Base-by-base conservation (phyloP, 2,888 invertebrate genomes). In the Agrypnus murinus region DNA sequence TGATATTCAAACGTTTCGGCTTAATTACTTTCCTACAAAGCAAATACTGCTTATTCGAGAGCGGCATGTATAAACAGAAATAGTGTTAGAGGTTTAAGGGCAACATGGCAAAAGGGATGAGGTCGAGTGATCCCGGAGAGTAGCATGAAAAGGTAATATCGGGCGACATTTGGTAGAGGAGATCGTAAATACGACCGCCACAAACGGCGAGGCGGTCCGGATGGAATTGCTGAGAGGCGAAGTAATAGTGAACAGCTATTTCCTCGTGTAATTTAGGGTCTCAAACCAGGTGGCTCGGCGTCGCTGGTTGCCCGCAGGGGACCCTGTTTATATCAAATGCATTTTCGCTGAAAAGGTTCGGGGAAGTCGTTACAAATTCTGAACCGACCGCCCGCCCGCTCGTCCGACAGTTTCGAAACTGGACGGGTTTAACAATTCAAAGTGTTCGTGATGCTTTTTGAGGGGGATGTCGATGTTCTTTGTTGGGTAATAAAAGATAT, bases 221-320 rank as follows among this genome's bases (percentile, higher is more conserved):
- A 81, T 80, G 78, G 79, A 78, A 81, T 81, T 81, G 81, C 77
- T 77, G 75, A 74, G 75, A 77, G 79, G 79, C 77, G 79, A 78
- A 77, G 74, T 75, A 80, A 80, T 80, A 79, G 80, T 80, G 81
- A 82, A 81, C 81, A 80, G 80, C 81, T 77, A 82, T 82, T 82
- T 82, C 80, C 80, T 80, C 78, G 75, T 79, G 81, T 82, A 81
- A 82, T 82, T 81, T 81, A 81, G 80, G 80, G 79, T 77, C 78
- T 75, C 74, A 74, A 69, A 73, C 67, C 67, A 71, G 77, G 78
- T 78, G 80, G 63, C 65, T 75, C 73, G 74, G 73, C 79, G 72
- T 76, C 79, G 77, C 75, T 57, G 70, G 76, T 76, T 76, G 75
- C 75, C 80, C 80, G 74, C 80, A 77, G 77, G 75, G 78, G 77